Conservation (phyloP, 2,113 vertebrate genomes). For the Myotis yumanensis region DNA sequence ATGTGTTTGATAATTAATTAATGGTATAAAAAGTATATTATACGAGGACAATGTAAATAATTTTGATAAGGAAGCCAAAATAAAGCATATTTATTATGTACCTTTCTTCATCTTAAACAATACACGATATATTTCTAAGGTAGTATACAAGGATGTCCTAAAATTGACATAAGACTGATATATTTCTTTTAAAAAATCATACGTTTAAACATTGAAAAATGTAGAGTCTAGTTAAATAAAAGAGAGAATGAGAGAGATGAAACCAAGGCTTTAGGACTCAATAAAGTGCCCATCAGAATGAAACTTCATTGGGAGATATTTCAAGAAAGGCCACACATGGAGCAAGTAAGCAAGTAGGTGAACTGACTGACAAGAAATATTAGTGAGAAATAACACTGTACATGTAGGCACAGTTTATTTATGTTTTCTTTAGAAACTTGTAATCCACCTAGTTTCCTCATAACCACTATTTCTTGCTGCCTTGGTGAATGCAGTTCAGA, state of each 20-base stretch:
- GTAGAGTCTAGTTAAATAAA: not conserved
- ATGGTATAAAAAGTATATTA: not conserved
- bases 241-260: not conserved
- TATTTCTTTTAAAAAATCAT: not conserved
- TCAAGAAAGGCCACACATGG: not conserved
- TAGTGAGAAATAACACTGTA: not conserved
- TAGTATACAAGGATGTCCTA: not conserved
- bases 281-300: not conserved
- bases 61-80: not conserved
- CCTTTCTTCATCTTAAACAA: not conserved
- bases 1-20: not conserved
- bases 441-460: constrained; percentile 38
- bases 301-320: not conserved
- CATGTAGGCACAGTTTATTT: constrained; percentile 11
- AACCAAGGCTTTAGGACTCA: not conserved
- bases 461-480: constrained; percentile 47
- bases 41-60: not conserved
- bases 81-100: not conserved
- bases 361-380: constrained; percentile 55
- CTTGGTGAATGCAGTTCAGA: constrained; percentile 61
- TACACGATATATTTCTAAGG: not conserved
- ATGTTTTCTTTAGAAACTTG: constrained; percentile 44
- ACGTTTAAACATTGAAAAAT: not conserved
- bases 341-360: not conserved
- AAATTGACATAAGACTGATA: not conserved